Base-by-base conservation (phyloP, 2,888 invertebrate genomes). In the Acronicta aceris region DNA sequence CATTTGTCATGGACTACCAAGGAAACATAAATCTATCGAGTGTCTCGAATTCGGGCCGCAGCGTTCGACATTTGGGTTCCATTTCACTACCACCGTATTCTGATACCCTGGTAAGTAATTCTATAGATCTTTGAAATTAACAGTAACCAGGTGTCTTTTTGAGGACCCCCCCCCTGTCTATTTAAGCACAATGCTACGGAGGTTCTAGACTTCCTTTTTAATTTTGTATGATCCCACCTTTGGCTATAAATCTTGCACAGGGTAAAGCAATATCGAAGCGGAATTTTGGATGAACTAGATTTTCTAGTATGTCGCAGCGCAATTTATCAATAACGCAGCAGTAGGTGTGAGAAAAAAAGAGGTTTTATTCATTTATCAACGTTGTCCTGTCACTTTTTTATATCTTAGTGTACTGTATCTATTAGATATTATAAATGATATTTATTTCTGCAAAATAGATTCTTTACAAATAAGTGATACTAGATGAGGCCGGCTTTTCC, bases 1-100 rank as follows among this genome's bases (percentile, higher is more conserved):
- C 64, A 72, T 72, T 72, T 72, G 59, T 72, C 73, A 68, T 61
- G 64, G 42, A 49, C 53, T 72, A 72, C 58, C 55, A 64, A 49
- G 43, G 55, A 40, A 50, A 59, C 64, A 72, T 72, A 72, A 72
- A 72, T 72, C 71, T 64, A 64, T 72, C 56, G 56, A 17, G 15
- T 61, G 68, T 72, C 71, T 64, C 36, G 40, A 55, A 64, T 71
- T 60, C 52, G 15, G 47, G 38, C 42, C 38, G 55, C 57, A 33
- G 33, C 12, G 46, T 63, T 67, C 63, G 57, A 47, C 47, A 59
- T 71, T 58, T 54, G 38, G 51, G 53, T 60, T 54, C 50, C 38
- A 33, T 30, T 30, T 12, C 10, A 51, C 46, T 46, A 50, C 33
- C 42, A 57, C 48, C 59, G 73, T 59, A 47, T 54, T 52, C 70